A percentile compares a stretch with the other conserved stretches of the same genome.
phyloP scores from a whole-genome alignment of 2,113 vertebrate species.

The Picathartes gymnocephalus region DNA sequence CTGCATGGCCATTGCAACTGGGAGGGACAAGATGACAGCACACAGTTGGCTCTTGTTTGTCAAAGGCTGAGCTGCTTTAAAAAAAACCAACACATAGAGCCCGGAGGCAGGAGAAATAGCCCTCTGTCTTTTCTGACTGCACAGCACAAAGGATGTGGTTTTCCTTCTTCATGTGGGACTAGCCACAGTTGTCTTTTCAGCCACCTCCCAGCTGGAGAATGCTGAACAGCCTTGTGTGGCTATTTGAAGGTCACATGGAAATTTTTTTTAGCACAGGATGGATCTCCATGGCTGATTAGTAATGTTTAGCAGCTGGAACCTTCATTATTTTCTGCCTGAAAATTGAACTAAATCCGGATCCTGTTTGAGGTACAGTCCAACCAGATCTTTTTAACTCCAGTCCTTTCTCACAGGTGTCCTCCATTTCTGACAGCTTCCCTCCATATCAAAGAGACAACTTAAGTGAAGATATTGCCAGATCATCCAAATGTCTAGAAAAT shows the following conservation, averaged over 20 bases:
- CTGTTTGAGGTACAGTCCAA: background rate
- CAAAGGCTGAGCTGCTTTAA: background rate
- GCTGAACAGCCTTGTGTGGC: background rate
- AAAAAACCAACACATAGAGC: fast-evolving
- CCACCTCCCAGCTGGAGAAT: background rate
- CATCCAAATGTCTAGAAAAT: background rate
- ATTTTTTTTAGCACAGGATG: background rate
- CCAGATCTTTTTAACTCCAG: background rate
- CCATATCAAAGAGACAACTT: background rate
- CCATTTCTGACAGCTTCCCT: background rate
- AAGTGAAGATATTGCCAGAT: background rate
- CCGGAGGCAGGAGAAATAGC: background rate
- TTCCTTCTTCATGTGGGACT: background rate
- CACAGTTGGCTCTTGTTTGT: background rate
- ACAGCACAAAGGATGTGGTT: background rate
- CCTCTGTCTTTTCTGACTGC: background rate
- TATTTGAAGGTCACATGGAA: background rate
- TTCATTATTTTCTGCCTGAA: background rate
- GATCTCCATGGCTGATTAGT: background rate
- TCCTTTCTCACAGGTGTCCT: background rate
- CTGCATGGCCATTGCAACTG: background rate
- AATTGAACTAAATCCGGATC: background rate
- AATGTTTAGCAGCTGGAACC: background rate
- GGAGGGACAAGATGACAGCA: background rate
- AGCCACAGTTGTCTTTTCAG: background rate